Conservation (phyloP, 2,888 invertebrate species). For the Chaetogeoica ovagalla region DNA sequence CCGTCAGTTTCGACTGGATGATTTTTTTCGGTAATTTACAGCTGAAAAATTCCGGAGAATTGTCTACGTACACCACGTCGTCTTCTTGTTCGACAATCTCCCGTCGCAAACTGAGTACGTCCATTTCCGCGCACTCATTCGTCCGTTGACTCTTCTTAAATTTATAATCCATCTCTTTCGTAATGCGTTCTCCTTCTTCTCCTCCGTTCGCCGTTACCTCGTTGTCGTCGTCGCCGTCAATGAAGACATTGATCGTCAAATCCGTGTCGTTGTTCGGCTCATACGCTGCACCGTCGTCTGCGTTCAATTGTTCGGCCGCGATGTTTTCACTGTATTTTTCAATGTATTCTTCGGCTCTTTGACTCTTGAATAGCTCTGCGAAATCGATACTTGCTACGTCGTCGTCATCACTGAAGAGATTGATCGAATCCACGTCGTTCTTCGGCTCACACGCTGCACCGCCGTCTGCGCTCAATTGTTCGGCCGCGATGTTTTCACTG, state of each 20-base stretch:
- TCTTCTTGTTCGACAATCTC: not conserved
- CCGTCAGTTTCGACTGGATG: not conserved
- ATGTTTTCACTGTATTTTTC: constrained; percentile 20
- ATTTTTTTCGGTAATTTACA: not conserved
- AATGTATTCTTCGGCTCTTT: constrained; percentile 15
- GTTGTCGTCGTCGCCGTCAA: too few relatives aligned
- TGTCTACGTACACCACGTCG: not conserved
- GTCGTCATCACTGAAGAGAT: too few relatives aligned
- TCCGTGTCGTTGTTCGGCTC: too few relatives aligned
- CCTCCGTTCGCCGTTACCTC: not conserved
- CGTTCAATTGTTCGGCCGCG: too few relatives aligned
- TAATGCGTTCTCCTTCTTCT: too few relatives aligned
- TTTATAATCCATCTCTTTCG: not conserved
- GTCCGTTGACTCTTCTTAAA: not conserved
- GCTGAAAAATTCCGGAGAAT: constrained; percentile 22
- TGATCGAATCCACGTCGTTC: too few relatives aligned
- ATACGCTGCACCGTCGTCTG: too few relatives aligned
- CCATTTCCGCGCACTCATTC: not conserved
- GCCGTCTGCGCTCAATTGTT: too few relatives aligned
- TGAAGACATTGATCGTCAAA: too few relatives aligned
- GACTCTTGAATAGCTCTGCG: constrained; percentile 29
- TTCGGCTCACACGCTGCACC: too few relatives aligned
- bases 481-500: not conserved
- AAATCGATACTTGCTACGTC: not conserved
- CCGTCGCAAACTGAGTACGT: not conserved